Evolutionary conservation across 2,888 invertebrate genomes (phyloP), one percentile per base, ranked within the genome.

Genomic region (Caenorhabditis drosophilae): DNA sequence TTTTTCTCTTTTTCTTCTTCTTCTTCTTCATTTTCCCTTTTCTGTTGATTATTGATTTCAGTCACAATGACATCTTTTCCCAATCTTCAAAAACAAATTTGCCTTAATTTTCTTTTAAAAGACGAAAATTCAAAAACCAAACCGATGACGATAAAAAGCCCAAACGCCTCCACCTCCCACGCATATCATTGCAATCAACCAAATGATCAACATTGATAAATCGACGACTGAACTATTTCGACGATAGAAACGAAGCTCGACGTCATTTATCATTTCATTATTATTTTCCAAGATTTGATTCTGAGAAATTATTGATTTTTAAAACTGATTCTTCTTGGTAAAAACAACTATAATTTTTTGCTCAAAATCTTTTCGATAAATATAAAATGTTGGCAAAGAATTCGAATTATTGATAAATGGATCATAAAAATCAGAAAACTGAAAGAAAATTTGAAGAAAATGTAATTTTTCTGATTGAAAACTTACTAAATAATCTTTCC

Each of bases 361-460:
- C 1, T 50, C 40, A 31, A 79, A 68, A 16, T 40, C 55, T 1
- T 63, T 46, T 2, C 54, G 45, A 64, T 80, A 80, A n/a, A 77
- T 63, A 57, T 67, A 80, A 56, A 77, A 80, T 2, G 76, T 71
- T 2, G 75, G 76, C 15, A 58, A 64, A 4, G 69, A 49, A 6
- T 35, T 53, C 2, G 48, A n/a, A 22, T 31, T 58, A 31, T 66
- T 64, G 27, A 80, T 61, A 46, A 71, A 69, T 16, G 80, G 78
- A 54, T 78, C 79, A 56, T 69, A 75, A 51, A 81, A 80, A 9
- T 77, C 71, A 12, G 76, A 62, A 44, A 76, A 81, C 72, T 76
- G 59, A 53, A 75, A 67, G 12, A 31, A 44, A 20, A 18, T 15
- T 36, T 22, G 16, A 38, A 40, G 4, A 36, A 12, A 50, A 44